A percentile compares a stretch with the other conserved stretches of the same genome.
These are phyloP conservation scores for Phasianus colchicus DNA, from an alignment of 2,113 vertebrate genomes.

Conservation along the genomic window DNA sequence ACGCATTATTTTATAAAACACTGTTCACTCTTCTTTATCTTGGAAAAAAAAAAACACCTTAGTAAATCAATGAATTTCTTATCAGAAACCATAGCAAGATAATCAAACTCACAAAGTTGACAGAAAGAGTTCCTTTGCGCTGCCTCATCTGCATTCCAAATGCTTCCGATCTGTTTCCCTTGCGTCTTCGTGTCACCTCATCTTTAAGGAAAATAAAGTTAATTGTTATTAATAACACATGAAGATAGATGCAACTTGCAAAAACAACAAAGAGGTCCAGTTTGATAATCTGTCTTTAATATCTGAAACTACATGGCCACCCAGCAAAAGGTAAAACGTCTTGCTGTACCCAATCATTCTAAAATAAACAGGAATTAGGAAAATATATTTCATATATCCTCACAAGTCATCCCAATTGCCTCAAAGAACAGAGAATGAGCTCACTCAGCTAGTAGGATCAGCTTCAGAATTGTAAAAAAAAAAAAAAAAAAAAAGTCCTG, in stretches of 20 bases:
- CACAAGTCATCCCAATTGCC: background rate
- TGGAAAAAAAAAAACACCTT: background rate
- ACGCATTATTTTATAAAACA: background rate
- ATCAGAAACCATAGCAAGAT: background rate
- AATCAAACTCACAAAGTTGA: slow-evolving; percentile 93
- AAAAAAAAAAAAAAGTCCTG: background rate
- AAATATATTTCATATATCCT: background rate
- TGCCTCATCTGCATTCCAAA: slow-evolving; percentile 98
- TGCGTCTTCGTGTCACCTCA: slow-evolving; percentile 80
- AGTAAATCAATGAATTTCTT: background rate
- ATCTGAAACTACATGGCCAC: background rate
- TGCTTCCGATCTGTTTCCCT: slow-evolving; percentile 89
- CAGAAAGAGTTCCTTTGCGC: slow-evolving; percentile 92
- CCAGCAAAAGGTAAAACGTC: background rate
- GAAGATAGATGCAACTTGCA: background rate
- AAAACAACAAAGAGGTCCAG: background rate
- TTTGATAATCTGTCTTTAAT: background rate
- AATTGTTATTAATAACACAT: background rate
- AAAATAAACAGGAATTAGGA: background rate
- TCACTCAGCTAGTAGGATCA: background rate
- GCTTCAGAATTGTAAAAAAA: background rate
- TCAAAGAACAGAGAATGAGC: background rate
- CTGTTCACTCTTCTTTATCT: background rate
- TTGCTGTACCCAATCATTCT: background rate
- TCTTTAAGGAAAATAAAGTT: slow-evolving; percentile 73